A percentile compares a stretch with the other conserved stretches of the same genome.
Conservation (phyloP, 2,113 vertebrate species). For the Chaetura pelagica region DNA sequence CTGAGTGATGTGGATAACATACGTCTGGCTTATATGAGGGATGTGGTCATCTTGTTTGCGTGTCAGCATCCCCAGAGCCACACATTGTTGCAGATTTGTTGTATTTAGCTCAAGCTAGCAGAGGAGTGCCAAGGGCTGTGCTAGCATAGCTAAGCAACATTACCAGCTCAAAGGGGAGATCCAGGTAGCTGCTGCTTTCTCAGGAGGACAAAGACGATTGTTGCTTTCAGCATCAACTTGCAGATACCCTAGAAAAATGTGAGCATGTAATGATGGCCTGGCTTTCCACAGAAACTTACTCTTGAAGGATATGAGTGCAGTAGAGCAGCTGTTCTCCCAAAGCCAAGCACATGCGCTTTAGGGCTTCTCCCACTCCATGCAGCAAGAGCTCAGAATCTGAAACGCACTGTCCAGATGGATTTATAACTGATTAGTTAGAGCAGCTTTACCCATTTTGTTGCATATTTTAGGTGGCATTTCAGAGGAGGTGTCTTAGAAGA, state of each 20-base stretch:
- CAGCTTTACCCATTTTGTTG: background rate
- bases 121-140: background rate
- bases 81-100: background rate
- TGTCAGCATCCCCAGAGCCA: background rate
- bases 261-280: background rate
- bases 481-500: background rate
- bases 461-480: background rate
- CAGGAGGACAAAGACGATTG: background rate
- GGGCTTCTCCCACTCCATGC: background rate
- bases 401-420: background rate
- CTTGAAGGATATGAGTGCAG: background rate
- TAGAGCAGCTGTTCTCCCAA: background rate
- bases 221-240: background rate
- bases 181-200: background rate
- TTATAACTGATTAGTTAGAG: background rate
- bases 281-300: background rate
- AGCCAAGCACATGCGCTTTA: background rate
- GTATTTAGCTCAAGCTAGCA: background rate
- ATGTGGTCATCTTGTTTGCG: background rate
- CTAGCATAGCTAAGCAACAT: background rate
- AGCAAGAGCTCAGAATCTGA: background rate
- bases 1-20: background rate
- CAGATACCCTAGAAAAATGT: background rate
- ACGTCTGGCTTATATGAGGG: background rate
- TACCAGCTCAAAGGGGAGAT: rapidly evolving